These are phyloP conservation scores for Oasisia sp. DNA, from an alignment of 2,888 invertebrate genomes.

Conservation along the genomic window DNA sequence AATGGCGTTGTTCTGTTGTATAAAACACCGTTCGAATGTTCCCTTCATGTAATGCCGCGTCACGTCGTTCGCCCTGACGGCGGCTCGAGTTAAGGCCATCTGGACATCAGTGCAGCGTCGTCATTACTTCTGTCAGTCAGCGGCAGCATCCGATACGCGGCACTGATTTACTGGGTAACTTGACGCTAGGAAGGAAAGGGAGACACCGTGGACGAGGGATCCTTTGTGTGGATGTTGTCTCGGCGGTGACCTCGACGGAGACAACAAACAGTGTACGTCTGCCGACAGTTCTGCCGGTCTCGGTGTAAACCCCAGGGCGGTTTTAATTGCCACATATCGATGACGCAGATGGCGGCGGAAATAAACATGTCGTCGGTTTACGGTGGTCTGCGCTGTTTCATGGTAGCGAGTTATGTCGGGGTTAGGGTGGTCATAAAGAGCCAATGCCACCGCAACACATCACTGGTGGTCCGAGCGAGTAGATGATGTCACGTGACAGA, in stretches of 20 bases:
- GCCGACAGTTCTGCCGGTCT: neutral
- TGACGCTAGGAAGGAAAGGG: constrained; percentile 6
- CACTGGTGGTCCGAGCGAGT: neutral
- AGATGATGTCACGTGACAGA: neutral
- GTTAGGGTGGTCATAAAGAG: neutral
- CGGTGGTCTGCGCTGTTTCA: neutral
- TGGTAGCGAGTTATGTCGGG: neutral
- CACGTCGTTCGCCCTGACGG: neutral
- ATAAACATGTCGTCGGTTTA: neutral
- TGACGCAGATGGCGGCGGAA: neutral
- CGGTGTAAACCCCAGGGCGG: neutral
- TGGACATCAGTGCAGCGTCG: neutral
- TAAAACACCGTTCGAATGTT: neutral
- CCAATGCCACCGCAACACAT: neutral
- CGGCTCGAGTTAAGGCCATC: neutral
- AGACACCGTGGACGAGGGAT: neutral
- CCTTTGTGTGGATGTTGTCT: neutral
- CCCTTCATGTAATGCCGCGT: neutral
- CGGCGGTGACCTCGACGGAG: neutral
- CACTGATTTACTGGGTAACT: neutral
- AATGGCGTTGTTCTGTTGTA: neutral
- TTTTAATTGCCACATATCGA: neutral
- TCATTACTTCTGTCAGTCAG: neutral
- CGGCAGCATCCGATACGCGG: neutral
- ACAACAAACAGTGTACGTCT: neutral